Conservation (phyloP, 1,140 invertebrate genomes). For the Bemisia tabaci region DNA sequence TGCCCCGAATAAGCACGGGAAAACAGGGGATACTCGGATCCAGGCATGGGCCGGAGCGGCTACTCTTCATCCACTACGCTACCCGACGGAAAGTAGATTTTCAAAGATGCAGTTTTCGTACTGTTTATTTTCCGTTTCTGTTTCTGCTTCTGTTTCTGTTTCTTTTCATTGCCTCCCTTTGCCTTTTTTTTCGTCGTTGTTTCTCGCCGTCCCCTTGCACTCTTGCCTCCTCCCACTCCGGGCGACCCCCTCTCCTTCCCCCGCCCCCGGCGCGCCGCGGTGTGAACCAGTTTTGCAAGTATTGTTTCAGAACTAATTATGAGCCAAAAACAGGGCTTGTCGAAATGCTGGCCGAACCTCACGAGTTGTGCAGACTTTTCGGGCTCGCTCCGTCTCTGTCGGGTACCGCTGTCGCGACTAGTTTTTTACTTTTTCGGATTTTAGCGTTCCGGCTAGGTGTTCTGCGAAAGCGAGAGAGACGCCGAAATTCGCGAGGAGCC, state of each 20-base stretch:
- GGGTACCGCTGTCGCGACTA: background rate
- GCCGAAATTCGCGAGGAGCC: background rate
- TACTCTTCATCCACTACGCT: too few species aligned
- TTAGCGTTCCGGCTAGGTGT: background rate
- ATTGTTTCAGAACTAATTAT: background rate
- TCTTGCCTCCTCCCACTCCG: background rate
- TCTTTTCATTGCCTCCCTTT: too few species aligned
- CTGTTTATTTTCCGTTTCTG: too few species aligned
- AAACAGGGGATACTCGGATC: too few species aligned
- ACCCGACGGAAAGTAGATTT: too few species aligned
- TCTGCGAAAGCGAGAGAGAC: background rate
- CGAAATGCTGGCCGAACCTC: background rate
- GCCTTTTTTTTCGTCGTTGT: too few species aligned
- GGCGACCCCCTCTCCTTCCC: background rate
- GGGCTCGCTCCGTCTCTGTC: too few species aligned
- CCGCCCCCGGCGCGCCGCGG: too few species aligned
- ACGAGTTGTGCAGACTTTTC: background rate
- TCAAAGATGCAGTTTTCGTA: too few species aligned
- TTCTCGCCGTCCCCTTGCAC: background rate
- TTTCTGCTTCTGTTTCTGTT: too few species aligned
- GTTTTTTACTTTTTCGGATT: background rate
- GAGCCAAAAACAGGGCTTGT: background rate
- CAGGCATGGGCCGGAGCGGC: too few species aligned
- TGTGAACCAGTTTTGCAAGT: background rate
- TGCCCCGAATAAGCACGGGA: too few species aligned